A percentile compares a stretch with the other conserved stretches of the same genome.
Evolutionary conservation across 2,113 vertebrate species (phyloP).

Genomic region (Bungarus multicinctus): DNA sequence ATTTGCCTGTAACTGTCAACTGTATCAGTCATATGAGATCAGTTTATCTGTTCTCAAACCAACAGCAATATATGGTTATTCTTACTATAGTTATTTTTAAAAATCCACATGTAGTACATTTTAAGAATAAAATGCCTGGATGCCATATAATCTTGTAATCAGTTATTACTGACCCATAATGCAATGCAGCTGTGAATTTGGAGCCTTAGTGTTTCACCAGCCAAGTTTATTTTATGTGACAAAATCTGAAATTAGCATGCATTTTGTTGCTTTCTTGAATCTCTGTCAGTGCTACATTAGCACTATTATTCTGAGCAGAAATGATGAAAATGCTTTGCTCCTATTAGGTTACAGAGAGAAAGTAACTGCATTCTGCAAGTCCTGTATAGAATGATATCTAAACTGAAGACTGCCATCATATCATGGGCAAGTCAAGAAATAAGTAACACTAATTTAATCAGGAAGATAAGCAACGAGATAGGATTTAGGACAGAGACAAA

Average conservation of each 20-base stretch:
- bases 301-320: not conserved
- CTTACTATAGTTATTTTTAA: not conserved
- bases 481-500: not conserved
- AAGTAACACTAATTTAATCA: not conserved
- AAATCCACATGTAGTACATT: constrained; percentile 1
- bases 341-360: not conserved
- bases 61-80: not conserved
- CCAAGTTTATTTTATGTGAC: constrained; percentile 7
- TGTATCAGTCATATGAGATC: not conserved
- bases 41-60: not conserved
- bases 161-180: constrained; percentile 25
- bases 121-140: constrained; percentile 8
- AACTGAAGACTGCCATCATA: not conserved
- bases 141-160: constrained; percentile 23
- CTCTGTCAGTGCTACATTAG: not conserved
- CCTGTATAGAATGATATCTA: not conserved
- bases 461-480: not conserved
- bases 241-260: not conserved
- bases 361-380: not conserved
- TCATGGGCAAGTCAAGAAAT: not conserved
- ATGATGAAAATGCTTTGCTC: not conserved
- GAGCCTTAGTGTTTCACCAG: not conserved
- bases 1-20: not conserved
- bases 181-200: constrained; percentile 9
- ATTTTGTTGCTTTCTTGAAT: not conserved